Base-by-base conservation (phyloP, 2,113 vertebrate species). In the Nymphicus hollandicus region DNA sequence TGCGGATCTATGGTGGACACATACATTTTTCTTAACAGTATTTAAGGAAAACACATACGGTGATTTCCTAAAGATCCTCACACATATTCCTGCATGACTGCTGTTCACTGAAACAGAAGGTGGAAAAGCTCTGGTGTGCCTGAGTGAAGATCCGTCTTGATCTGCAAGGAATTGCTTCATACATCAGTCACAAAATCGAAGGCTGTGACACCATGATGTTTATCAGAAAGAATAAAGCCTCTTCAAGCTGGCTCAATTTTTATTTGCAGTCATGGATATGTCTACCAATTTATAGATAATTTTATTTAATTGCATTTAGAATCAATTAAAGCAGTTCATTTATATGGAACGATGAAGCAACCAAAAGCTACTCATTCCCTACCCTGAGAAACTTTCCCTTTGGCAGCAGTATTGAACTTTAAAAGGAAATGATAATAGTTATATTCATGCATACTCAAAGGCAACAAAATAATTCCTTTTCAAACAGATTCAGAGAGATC, bases 231-330 rank as follows among this genome's bases (percentile, higher is more conserved):
- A 83, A 52, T 43, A 71, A 92, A 89, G 39, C 18, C 70, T 82
- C 29, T 28, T 89, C 61, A 71, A 43, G 53, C 24, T 55, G 15
- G 52, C 47, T 69, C 49, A 28, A 7, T 43, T 85, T 91, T 82
- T 79, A 85, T 87, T 82, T 88, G 63, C 53, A 79, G 65, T 43
- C 76, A 66, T 2, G 19, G 61, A n/a, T 84, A 23, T 11, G 1
- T 72, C 83, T 94, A 52, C 50, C 52, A 85, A 65, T 68, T 69
- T 43, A 49, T n/a, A 85, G 66, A 72, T 87, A 80, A 76, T 85
- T 89, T 74, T 69, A 78, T 69, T 94, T 94, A 81, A 89, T 77
- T 95, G 63, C 63, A 73, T 92, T 91, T 87, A 61, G 52, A 90
- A 79, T 94, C 69, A 90, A 56, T 86, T 86, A 89, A 86, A 92